Base-by-base conservation (phyloP, 2,113 vertebrate genomes). In the Coptodon bakossiorum region DNA sequence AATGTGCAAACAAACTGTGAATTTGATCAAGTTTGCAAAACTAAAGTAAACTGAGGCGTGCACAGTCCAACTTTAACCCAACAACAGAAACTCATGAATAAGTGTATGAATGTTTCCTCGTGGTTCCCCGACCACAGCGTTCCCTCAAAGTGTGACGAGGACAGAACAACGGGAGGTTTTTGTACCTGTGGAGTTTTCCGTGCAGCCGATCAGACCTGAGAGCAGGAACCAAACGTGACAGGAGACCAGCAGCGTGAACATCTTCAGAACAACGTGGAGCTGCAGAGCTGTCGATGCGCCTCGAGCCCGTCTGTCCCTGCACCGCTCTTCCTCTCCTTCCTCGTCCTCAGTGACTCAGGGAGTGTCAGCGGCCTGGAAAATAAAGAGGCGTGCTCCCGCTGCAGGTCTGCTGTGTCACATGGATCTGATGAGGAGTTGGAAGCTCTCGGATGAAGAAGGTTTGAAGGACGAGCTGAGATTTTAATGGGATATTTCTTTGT, bases 101-200 rank as follows among this genome's bases (percentile, higher is more conserved):
- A 11, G 9, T 76, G 71, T 3, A 2, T 12, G 5, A 13, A 2
- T 5, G 22, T 27, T 8, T 27, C 54, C 24, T 27, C 54, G 2
- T 3, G 1, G 10, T 24, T 24, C 50, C 19, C 9, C 1, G 22
- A 56, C 53, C 11, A 0, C 17, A n/a, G 61, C 31, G 29, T 34
- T 19, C 63, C 36, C 34, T 22, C 19, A 68, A 22, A 22, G 17
- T 7, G 40, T 45, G 40, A 4, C 2, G 16, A 27, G 68, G 29
- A 45, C 22, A 73, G 68, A 48, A 11, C 5, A 2, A 22, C 50
- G 5, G 12, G 16, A 53, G 4, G 45, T 5, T 27, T 14, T 2
- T 27, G n/a, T 92, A 92, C 89, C 93, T 84, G 90, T 71, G 27
- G 17, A 22, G 89, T 45, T 84, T 43, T 45, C 80, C 4, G 16